Evolutionary conservation across 2,888 invertebrate species (phyloP), one percentile per base, ranked within the genome.

Genomic region (Apantesis nais): DNA sequence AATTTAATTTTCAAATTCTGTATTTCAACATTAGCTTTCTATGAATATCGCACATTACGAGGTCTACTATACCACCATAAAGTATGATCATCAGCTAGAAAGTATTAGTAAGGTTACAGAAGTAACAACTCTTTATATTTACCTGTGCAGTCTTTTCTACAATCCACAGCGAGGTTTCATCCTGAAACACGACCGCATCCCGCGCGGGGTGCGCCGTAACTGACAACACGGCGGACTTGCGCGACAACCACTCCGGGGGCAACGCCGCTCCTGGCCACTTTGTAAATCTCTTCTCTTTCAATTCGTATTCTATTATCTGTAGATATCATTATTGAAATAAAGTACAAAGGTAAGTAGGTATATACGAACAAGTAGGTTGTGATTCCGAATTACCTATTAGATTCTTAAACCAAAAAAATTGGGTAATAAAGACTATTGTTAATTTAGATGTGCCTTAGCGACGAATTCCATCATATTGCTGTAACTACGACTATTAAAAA

Each of bases 231-330:
- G 96, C 96, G 70, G 95, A 95, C 16, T 92, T 88, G 66, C 97
- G 95, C 29, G 93, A 87, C 34, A 93, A 83, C 97, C 97, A 97
- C 74, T 96, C 94, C 1, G 89, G 86, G 0, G 96, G 96, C 75
- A 96, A 91, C n/a, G 84, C 88, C 12, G 92, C 85, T 31, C 95
- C 95, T 19, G 96, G 96, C 95, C 97, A 97, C 67, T 95, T 90
- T 0, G 97, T 96, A 82, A 97, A 97, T 77, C 95, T 95, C 81
- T 95, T 96, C 62, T 95, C 92, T 7, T 88, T 85, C n/a, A 98
- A 86, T 85, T 96, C 96, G 87, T 97, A 98, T 88, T 98, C 98
- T 60, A 97, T 91, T 73, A 98, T 95, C 97, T 97, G 89, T 34
- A 92, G 69, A 66, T 61, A 48, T 60, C 64, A 44, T 16, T 68